phyloP scores from a whole-genome alignment of 2,797 vertebrate genomes.

The Lepilemur septentrionalis region DNA sequence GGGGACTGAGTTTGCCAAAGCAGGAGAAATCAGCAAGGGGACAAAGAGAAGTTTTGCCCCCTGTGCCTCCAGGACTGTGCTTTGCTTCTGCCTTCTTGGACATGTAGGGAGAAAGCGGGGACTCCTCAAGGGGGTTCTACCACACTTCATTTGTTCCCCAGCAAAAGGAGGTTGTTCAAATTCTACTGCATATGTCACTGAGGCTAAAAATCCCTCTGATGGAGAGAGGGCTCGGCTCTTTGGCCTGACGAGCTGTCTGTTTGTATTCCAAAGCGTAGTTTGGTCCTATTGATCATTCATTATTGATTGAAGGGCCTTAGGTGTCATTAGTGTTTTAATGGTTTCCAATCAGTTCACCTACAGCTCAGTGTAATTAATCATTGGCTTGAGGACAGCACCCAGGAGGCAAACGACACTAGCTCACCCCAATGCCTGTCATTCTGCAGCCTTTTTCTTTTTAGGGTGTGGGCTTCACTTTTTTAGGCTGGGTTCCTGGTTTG shows the following conservation, averaged over 20 bases:
- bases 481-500: background rate
- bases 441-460: background rate
- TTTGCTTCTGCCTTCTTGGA: background rate
- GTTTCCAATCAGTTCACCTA: background rate
- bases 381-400: background rate
- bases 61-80: background rate
- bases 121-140: too few species aligned
- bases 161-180: background rate
- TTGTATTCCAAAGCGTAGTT: background rate
- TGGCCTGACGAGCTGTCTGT: background rate
- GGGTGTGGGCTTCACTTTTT: background rate
- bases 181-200: background rate
- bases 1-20: slow-evolving; percentile 2
- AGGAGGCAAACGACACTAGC: accelerated
- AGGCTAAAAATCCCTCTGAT: background rate
- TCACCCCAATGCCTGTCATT: accelerated
- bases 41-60: background rate
- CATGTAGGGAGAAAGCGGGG: too few species aligned
- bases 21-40: background rate
- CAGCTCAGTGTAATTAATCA: background rate
- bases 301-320: background rate
- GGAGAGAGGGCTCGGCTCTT: background rate
- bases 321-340: background rate
- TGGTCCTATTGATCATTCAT: background rate
- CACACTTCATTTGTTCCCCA: background rate